These are phyloP conservation scores for Gortyna flavago DNA, from an alignment of 2,888 invertebrate species.

Conservation along the genomic window DNA sequence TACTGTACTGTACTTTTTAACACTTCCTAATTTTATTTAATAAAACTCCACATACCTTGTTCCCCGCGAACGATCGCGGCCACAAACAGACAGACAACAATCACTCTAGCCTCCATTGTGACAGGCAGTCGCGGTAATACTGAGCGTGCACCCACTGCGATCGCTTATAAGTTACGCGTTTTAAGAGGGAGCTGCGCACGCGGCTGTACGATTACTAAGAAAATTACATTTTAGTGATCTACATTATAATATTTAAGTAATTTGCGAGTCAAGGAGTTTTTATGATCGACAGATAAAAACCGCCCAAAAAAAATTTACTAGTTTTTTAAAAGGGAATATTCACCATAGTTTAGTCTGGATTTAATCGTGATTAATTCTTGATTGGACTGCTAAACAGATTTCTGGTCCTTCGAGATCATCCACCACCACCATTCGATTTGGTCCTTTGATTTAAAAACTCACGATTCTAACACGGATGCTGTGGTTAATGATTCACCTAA, in stretches of 20 bases:
- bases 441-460: background rate
- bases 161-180: constrained; percentile 49
- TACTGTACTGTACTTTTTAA: too few species aligned
- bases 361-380: background rate
- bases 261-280: constrained; percentile 5
- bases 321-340: background rate
- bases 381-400: background rate
- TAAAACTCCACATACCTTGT: constrained; percentile 47
- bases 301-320: background rate
- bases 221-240: constrained; percentile 8
- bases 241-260: constrained; percentile 14
- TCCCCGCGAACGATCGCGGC: constrained; percentile 37
- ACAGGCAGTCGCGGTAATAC: constrained; percentile 38
- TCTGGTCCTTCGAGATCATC: background rate
- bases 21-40: constrained; percentile 19
- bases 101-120: constrained; percentile 50
- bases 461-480: background rate
- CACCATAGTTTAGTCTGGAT: background rate
- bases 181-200: constrained; percentile 47
- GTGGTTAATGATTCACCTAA: background rate
- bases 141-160: constrained; percentile 17
- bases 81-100: constrained; percentile 41
- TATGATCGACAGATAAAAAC: background rate
- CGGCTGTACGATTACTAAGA: constrained; percentile 30
- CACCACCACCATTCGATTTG: too few species aligned